These are phyloP conservation scores for Bagarius yarrelli DNA, from an alignment of 2,113 vertebrate species.

Conservation along the genomic window DNA sequence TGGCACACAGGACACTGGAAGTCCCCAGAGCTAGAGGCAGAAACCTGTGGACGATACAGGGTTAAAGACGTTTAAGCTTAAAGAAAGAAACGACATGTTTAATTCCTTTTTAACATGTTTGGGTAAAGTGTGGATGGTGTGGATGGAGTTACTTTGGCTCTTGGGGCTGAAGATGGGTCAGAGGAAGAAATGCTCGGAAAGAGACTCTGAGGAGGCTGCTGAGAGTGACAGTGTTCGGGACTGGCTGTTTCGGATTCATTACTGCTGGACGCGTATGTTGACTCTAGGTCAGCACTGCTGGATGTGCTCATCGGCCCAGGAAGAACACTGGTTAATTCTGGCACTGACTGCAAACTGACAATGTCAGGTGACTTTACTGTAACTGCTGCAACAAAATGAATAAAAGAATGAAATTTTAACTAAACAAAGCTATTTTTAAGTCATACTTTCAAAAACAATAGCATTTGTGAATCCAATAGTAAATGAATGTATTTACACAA, in stretches of 20 bases:
- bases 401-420: not conserved
- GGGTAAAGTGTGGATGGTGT: not conserved
- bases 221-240: constrained; percentile 12
- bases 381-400: constrained; percentile 1
- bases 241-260: constrained; percentile 24
- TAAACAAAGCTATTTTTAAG: not conserved
- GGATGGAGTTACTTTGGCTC: constrained; percentile 27
- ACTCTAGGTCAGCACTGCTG: constrained; percentile 34
- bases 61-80: not conserved
- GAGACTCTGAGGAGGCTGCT: not conserved
- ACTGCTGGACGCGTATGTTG: constrained; percentile 17
- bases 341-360: not conserved
- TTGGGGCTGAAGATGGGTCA: not conserved
- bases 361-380: not conserved
- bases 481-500: not conserved
- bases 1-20: constrained; percentile 78
- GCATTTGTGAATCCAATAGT: not conserved
- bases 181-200: not conserved
- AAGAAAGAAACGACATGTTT: not conserved
- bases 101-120: not conserved
- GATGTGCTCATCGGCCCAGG: constrained; percentile 9
- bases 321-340: not conserved
- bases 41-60: constrained; percentile 50
- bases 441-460: too few relatives aligned
- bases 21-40: constrained; percentile 56